A percentile compares a stretch with the other conserved stretches of the same genome.
Evolutionary conservation across 2,888 invertebrate genomes (phyloP).

Genomic region (Lasioglossum figueresi): DNA sequence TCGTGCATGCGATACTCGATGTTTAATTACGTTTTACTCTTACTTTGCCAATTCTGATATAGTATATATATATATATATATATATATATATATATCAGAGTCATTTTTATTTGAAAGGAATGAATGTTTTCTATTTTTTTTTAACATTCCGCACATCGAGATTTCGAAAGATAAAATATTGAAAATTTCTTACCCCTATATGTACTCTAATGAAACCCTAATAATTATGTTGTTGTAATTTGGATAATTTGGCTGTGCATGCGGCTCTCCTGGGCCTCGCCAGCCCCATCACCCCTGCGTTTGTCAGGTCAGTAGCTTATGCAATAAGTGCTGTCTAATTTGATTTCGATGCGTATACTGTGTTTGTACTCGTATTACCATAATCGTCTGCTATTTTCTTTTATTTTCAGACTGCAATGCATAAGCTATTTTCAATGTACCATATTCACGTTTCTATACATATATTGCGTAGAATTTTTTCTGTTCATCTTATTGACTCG

Average conservation of each 20-base stretch:
- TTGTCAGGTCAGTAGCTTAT: constrained; percentile 84
- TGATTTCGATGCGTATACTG: constrained; percentile 22
- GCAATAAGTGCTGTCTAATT: constrained; percentile 46
- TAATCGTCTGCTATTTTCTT: constrained; percentile 6
- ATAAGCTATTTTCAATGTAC: constrained; percentile 49
- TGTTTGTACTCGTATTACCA: constrained; percentile 26
- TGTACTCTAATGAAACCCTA: constrained; percentile 33
- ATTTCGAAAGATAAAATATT: constrained; percentile 4
- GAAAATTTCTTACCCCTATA: constrained; percentile 3
- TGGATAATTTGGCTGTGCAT: constrained; percentile 85
- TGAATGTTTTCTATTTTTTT: constrained; percentile 20
- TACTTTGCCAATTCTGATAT: constrained; percentile 32
- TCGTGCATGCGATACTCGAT: constrained; percentile 35
- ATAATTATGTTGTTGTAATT: constrained; percentile 78
- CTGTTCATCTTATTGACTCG: not conserved
- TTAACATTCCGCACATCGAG: constrained; percentile 7
- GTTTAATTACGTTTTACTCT: constrained; percentile 24
- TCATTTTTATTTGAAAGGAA: constrained; percentile 27
- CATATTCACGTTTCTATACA: constrained; percentile 7
- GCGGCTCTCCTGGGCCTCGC: constrained; percentile 86
- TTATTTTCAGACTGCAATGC: constrained; percentile 35
- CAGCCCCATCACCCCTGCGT: constrained; percentile 84
- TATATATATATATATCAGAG: not conserved
- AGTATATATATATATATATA: too few species aligned
- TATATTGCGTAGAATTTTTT: not conserved